Evolutionary conservation across 2,113 vertebrate genomes (phyloP).

Genomic region (Lepidothrix coronata): DNA sequence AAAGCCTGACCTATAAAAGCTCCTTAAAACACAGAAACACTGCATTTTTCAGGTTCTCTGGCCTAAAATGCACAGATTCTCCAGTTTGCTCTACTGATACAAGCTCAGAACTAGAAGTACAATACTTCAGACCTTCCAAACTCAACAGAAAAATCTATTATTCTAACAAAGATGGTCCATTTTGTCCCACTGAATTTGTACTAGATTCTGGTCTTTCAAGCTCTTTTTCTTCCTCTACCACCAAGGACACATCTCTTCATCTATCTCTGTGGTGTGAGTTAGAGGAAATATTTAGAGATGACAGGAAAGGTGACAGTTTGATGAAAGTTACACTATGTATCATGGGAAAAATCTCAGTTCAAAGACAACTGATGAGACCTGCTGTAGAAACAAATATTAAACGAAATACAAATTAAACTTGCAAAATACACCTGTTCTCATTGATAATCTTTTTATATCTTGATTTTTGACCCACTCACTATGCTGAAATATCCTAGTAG

Average conservation of each 20-base stretch:
- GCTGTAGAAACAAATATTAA: neutral
- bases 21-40: neutral
- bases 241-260: neutral
- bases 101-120: neutral
- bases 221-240: neutral
- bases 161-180: neutral
- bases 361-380: neutral
- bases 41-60: neutral
- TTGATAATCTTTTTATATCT: neutral
- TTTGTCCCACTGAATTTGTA: neutral
- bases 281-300: neutral
- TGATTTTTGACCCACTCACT: neutral
- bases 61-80: neutral
- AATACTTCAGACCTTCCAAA: neutral
- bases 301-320: neutral
- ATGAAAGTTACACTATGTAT: neutral
- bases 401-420: neutral
- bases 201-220: neutral
- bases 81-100: neutral
- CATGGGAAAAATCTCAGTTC: neutral
- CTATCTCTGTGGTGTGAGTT: neutral
- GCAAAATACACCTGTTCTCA: neutral
- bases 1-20: conserved; percentile 18
- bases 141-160: neutral
- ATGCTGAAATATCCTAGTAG: neutral